phyloP scores from a whole-genome alignment of 64 coral and sea anemone species.

The Actinia tenebrosa region DNA sequence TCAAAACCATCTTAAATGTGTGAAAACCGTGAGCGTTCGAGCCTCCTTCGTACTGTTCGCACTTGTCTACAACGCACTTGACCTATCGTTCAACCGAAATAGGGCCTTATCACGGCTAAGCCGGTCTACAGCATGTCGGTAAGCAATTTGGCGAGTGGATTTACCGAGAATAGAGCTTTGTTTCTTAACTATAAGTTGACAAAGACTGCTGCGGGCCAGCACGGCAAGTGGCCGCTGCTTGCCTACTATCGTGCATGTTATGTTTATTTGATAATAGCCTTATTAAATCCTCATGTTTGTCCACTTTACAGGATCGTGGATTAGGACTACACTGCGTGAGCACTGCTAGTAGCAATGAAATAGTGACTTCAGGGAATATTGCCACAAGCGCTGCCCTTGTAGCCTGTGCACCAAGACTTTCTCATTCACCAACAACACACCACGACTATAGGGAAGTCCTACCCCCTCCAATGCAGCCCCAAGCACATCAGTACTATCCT shows the following conservation, averaged over 20 bases:
- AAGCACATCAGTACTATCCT: slow-evolving; percentile 82
- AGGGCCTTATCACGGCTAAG: not conserved
- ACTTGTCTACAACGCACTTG: slow-evolving; percentile 62
- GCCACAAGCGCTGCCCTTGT: slow-evolving; percentile 67
- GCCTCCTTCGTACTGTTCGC: slow-evolving; percentile 34
- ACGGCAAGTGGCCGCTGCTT: slow-evolving; percentile 24
- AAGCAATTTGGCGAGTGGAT: slow-evolving; percentile 12
- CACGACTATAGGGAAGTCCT: slow-evolving; percentile 91
- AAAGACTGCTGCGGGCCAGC: slow-evolving; percentile 25
- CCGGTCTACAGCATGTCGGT: slow-evolving; percentile 31
- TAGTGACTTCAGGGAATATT: slow-evolving; percentile 67
- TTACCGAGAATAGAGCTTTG: not conserved
- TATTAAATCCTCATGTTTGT: slow-evolving; percentile 86
- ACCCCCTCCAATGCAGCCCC: slow-evolving; percentile 74
- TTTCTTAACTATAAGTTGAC: slow-evolving; percentile 18
- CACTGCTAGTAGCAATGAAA: slow-evolving; percentile 63
- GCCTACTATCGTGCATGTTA: slow-evolving; percentile 64
- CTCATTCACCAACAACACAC: slow-evolving; percentile 82
- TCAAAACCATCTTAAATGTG: slow-evolving; percentile 25
- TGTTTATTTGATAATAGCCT: slow-evolving; percentile 87
- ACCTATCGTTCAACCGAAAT: slow-evolving; percentile 41
- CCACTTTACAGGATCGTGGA: slow-evolving; percentile 85
- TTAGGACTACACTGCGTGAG: slow-evolving; percentile 89
- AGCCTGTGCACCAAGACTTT: slow-evolving; percentile 70
- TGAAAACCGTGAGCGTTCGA: slow-evolving; percentile 20